Evolutionary conservation across 2,888 invertebrate species (phyloP).

Genomic region (Disparrhopalites patrizii): DNA sequence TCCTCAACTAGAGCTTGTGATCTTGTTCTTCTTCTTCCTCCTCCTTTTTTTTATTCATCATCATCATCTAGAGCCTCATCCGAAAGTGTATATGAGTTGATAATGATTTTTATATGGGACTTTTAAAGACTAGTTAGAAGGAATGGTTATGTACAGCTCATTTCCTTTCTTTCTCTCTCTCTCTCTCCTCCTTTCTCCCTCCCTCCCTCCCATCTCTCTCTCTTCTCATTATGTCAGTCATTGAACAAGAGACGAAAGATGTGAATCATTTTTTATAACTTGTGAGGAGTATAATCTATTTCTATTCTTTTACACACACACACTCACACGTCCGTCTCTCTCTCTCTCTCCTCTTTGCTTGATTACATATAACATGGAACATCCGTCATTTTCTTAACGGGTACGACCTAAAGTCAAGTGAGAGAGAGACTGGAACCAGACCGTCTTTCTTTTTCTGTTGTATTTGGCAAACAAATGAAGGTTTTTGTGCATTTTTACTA

Average conservation of each 20-base stretch:
- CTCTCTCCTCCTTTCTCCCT: neutral
- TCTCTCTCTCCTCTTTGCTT: neutral
- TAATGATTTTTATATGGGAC: neutral
- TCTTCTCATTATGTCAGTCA: neutral
- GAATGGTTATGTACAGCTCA: no score
- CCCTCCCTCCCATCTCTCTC: neutral
- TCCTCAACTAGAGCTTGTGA: neutral
- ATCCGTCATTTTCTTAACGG: constrained; percentile 22
- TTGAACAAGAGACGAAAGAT: neutral
- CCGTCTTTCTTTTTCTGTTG: constrained; percentile 29
- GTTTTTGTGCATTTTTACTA: constrained; percentile 27
- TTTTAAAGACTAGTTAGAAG: neutral
- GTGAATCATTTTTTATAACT: neutral
- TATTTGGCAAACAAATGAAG: constrained; percentile 44
- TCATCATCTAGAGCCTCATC: no score
- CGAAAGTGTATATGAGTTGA: neutral
- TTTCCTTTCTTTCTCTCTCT: neutral
- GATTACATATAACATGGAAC: constrained; percentile 22
- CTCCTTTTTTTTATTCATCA: no score
- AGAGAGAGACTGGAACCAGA: constrained; percentile 22
- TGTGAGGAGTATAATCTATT: no score
- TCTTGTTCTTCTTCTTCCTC: neutral
- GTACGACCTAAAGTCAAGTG: neutral
- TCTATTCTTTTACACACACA: constrained; percentile 1
- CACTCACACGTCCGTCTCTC: constrained; percentile 2